Base-by-base conservation (phyloP, 2,888 invertebrate genomes). In the Tinea trinotella region DNA sequence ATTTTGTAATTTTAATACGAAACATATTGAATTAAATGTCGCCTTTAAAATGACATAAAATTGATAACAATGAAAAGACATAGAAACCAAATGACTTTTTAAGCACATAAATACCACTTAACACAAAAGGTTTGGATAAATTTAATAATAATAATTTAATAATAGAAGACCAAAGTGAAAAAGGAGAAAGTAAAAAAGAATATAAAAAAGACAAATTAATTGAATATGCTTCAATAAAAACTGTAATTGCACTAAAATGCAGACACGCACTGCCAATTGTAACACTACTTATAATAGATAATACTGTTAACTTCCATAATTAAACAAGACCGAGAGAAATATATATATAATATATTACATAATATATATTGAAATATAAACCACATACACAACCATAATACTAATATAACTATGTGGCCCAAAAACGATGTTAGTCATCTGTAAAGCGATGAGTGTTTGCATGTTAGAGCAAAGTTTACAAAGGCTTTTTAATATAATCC, bases 401-500 rank as follows among this genome's bases (percentile, higher is more conserved):
- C 55, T 56, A 58, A 56, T 56, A 44, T 57, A 56, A 57, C 54
- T 56, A 57, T 76, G 7, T 75, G 79, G 77, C 76, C 78, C 84
- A 82, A 68, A 67, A 76, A 81, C 78, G 75, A 66, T 83, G 87
- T 87, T 87, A 87, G 87, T 87, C 76, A 77, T 74, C 71, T 76
- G 85, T 80, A 78, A 85, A 87, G 87, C 87, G 86, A 86, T 86
- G 68, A 79, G 87, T 87, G 87, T 87, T 87, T 87, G 87, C 87
- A 87, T 87, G 87, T 87, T 87, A 87, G 87, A 76, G 84, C 87
- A 86, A 83, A 80, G 81, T 83, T 78, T 81, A 83, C 73, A 79
- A 69, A 80, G 79, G 69, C 73, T 68, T 36, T 34, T 52, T 35
- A 13, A 4, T n/a, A 10, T 5, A 35, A 52, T 15, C 1, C 6